Conservation (phyloP, 1,140 invertebrate species). For the Ptiloglossa arizonensis region DNA sequence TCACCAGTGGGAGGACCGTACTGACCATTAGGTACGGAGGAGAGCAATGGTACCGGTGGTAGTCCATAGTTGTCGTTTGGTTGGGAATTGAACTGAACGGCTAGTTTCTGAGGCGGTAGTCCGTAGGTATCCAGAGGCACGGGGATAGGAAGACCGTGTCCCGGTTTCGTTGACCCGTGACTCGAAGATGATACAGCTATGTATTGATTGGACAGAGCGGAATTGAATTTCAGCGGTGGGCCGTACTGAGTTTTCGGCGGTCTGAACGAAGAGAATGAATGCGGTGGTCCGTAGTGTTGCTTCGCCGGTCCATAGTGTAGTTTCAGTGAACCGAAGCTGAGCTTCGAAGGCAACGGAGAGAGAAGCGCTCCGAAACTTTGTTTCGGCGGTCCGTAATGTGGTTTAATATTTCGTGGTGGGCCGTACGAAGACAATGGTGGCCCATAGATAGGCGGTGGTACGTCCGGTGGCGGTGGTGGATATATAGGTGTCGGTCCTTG, state of each 20-base stretch:
- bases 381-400: slow-evolving; percentile 79
- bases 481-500: slow-evolving; percentile 77
- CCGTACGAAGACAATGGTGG: slow-evolving; percentile 76
- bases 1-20: slow-evolving; percentile 77
- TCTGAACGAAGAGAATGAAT: slow-evolving; percentile 64
- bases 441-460: slow-evolving; percentile 76
- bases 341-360: slow-evolving; percentile 72
- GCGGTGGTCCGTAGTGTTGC: slow-evolving; percentile 79
- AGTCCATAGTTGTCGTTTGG: slow-evolving; percentile 79
- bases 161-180: slow-evolving; percentile 60
- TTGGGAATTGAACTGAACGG: slow-evolving; percentile 79
- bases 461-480: slow-evolving; percentile 75
- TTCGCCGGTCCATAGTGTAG: slow-evolving; percentile 80
- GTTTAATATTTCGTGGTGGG: slow-evolving; percentile 73
- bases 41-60: slow-evolving; percentile 70
- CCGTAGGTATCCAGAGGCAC: slow-evolving; percentile 76
- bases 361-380: slow-evolving; percentile 76
- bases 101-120: slow-evolving; percentile 77
- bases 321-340: slow-evolving; percentile 80
- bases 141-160: slow-evolving; percentile 73
- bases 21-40: slow-evolving; percentile 62
- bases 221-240: slow-evolving; percentile 77
- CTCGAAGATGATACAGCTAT: slow-evolving; percentile 74
- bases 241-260: slow-evolving; percentile 78
- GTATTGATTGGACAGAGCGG: slow-evolving; percentile 70